A percentile compares a stretch with the other conserved stretches of the same genome.
These are phyloP conservation scores for Acrossocheilus fasciatus DNA, from an alignment of 2,797 vertebrate genomes.

Conservation along the genomic window DNA sequence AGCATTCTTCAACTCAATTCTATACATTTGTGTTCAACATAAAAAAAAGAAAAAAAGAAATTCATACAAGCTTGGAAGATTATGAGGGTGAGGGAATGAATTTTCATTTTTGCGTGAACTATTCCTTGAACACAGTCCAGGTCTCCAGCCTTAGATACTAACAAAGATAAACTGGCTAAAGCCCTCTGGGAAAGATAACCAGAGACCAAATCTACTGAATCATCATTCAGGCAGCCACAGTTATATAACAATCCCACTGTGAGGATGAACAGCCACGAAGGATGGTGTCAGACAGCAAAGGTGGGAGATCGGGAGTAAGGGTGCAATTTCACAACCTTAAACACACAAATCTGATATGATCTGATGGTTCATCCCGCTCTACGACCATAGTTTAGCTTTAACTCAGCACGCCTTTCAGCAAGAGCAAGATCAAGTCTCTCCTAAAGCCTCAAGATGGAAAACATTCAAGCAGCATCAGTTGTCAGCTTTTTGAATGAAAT, in stretches of 20 bases:
- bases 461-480: constrained; percentile 22
- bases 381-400: constrained; percentile 10
- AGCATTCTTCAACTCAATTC: background rate
- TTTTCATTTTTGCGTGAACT: background rate
- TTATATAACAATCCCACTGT: constrained; percentile 44
- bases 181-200: constrained; percentile 33
- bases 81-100: background rate
- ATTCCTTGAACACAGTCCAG: background rate
- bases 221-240: constrained; percentile 7
- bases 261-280: constrained; percentile 30
- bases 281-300: background rate
- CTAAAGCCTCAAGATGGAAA: constrained; percentile 16
- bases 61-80: background rate
- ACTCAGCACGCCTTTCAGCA: background rate
- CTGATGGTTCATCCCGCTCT: constrained; percentile 7
- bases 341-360: constrained; percentile 1
- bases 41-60: background rate
- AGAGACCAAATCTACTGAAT: constrained; percentile 17
- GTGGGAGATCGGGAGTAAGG: background rate
- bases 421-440: constrained; percentile 8
- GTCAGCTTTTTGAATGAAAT: constrained; percentile 16
- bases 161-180: constrained; percentile 9
- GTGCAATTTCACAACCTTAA: constrained; percentile 37
- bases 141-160: constrained; percentile 5
- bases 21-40: background rate